Evolutionary conservation across 2,888 invertebrate genomes (phyloP).

Genomic region (Stegana nigrithorax): DNA sequence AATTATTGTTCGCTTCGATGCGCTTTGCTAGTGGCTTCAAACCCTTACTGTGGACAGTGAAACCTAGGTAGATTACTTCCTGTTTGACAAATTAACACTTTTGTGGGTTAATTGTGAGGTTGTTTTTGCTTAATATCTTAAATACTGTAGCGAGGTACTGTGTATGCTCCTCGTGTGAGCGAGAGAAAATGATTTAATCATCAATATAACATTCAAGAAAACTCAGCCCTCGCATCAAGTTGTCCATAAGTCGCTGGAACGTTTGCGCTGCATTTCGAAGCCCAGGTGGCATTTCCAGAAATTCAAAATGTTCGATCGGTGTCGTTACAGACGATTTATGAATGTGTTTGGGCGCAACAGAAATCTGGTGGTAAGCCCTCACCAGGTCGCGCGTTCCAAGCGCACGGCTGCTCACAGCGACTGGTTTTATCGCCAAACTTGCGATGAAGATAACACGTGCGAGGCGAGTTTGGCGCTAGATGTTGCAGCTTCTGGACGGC

Average conservation of each 20-base stretch:
- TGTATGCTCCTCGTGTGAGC: conserved; percentile 38
- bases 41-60: conserved; percentile 22
- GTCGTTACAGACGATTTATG: too few species aligned
- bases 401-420: too few species aligned
- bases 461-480: too few species aligned
- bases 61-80: conserved; percentile 29
- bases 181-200: conserved; percentile 41
- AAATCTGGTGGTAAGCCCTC: too few species aligned
- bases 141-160: conserved; percentile 27
- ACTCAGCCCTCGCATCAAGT: conserved; percentile 37
- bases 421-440: too few species aligned
- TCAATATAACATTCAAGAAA: conserved; percentile 42
- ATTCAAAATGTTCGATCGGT: too few species aligned
- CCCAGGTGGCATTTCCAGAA: too few species aligned
- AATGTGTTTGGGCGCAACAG: too few species aligned
- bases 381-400: too few species aligned
- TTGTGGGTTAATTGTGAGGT: conserved; percentile 37
- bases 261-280: too few species aligned
- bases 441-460: too few species aligned
- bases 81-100: conserved; percentile 32
- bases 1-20: conserved; percentile 28
- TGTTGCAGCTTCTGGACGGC: too few species aligned
- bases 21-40: conserved; percentile 25
- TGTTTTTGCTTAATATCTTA: conserved; percentile 34
- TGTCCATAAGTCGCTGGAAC: conserved; percentile 43